Percentiles rank a stretch among this genome's conserved stretches.
Conservation (phyloP, 2,888 invertebrate genomes). For the Andrena praecox region DNA sequence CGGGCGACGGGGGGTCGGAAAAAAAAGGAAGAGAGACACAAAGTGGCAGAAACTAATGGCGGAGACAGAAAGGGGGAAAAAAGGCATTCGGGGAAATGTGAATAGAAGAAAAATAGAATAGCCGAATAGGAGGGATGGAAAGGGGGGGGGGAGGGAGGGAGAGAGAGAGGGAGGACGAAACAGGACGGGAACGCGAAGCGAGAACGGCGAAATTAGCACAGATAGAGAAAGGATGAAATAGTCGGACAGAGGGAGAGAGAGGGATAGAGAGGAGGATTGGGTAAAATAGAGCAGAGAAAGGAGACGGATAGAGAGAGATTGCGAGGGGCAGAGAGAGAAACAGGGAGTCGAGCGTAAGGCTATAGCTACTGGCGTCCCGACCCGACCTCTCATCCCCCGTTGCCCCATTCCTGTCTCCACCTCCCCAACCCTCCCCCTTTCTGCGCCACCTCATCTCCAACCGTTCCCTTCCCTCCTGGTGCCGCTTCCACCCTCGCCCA, state of each 20-base stretch:
- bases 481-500: constrained; percentile 65
- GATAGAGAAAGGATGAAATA: constrained; percentile 49
- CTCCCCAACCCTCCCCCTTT: constrained; percentile 60
- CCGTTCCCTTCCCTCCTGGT: constrained; percentile 54
- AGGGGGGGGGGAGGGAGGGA: not conserved
- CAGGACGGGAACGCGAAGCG: constrained; percentile 22
- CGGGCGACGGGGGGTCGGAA: constrained; percentile 15
- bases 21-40: constrained; percentile 24
- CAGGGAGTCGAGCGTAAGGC: constrained; percentile 60
- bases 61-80: constrained; percentile 46
- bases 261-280: not conserved
- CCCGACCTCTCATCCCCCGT: constrained; percentile 71
- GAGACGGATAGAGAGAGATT: constrained; percentile 7
- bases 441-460: constrained; percentile 63
- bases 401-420: constrained; percentile 72
- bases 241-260: constrained; percentile 12
- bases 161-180: constrained; percentile 2
- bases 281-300: constrained; percentile 16
- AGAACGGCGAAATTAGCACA: constrained; percentile 45
- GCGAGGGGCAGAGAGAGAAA: constrained; percentile 7
- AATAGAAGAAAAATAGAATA: constrained; percentile 62
- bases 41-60: constrained; percentile 63
- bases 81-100: constrained; percentile 43
- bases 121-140: constrained; percentile 24
- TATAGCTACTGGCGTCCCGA: constrained; percentile 73